Base-by-base conservation (phyloP, 2,888 invertebrate species). In the Chydorus sphaericus region DNA sequence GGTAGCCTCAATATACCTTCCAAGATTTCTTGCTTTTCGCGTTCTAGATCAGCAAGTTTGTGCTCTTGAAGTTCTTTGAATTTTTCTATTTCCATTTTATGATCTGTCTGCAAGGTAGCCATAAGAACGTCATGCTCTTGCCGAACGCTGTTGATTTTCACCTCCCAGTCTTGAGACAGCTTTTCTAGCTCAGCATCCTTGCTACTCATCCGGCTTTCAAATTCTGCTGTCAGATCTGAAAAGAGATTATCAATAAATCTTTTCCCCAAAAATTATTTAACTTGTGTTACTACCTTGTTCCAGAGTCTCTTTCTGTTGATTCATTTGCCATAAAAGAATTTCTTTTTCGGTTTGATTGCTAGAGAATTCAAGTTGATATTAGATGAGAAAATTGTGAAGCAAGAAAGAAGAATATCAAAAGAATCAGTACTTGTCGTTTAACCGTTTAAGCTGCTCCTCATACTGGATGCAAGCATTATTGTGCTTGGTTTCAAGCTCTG, bases 261-360 rank as follows among this genome's bases (percentile, higher is more conserved):
- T 36, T 36, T 36, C 4, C n/a, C 14, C 16, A 3, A 6, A 16
- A 3, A 36, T 6, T 36, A 4, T 36, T 10, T 44, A n/a, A n/a
- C n/a, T n/a, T n/a, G n/a, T n/a, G n/a, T n/a, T n/a, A n/a, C n/a
- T 26, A 44, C 44, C 26, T 14, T 26, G 44, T 23, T 44, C 44
- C 6, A 44, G 26, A 20, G 23, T 44, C 28, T 44, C 44, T 44
- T 28, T 44, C 28, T 44, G 44, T 26, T 44, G 44, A 44, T n/a
- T 44, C 44, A 44, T 44, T 10, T 44, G 44, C 44, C 44, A 44
- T 28, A 44, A 26, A 11, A 44, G 23, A 26, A 44, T 44, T 44
- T 44, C 44, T 26, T 44, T 44, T 23, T 44, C 44, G 4, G 44
- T 44, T n/a, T 44, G 44, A 16, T 44, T 44, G 28, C 44, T 44